Conservation (phyloP, 1,140 invertebrate species). For the Dendroctonus ponderosae region DNA sequence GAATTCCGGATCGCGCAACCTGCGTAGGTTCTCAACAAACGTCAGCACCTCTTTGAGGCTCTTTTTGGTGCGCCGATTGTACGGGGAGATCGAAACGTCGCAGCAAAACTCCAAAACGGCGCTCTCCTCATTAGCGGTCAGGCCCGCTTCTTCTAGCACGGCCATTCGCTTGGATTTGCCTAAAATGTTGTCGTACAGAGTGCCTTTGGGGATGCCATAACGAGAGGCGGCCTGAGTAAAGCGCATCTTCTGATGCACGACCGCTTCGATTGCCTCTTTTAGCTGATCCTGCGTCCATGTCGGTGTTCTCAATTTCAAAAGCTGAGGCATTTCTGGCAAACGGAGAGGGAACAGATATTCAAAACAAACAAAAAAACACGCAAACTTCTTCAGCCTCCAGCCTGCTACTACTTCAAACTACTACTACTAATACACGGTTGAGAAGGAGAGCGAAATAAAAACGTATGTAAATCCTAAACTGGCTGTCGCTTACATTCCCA, state of each 20-base stretch:
- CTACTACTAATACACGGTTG: no score
- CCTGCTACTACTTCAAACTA: no score
- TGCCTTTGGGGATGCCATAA: slow-evolving; percentile 75
- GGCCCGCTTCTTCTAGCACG: slow-evolving; percentile 66
- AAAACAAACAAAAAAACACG: neutral
- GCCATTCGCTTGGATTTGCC: slow-evolving; percentile 76
- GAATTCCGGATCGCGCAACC: slow-evolving; percentile 62
- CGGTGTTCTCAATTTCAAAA: slow-evolving; percentile 70
- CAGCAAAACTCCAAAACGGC: slow-evolving; percentile 72
- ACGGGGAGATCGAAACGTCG: slow-evolving; percentile 68
- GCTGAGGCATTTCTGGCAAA: slow-evolving; percentile 57
- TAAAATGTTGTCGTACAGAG: slow-evolving; percentile 75
- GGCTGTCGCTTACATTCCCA: no score
- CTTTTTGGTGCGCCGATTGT: slow-evolving; percentile 70
- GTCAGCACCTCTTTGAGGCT: slow-evolving; percentile 63
- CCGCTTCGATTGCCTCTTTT: slow-evolving; percentile 72
- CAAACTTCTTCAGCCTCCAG: no score
- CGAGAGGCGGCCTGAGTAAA: slow-evolving; percentile 71
- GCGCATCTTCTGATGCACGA: slow-evolving; percentile 72
- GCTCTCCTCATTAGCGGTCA: slow-evolving; percentile 62
- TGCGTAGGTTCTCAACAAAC: slow-evolving; percentile 64
- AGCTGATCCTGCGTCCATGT: slow-evolving; percentile 73
- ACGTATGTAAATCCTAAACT: no score
- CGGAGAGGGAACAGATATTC: slow-evolving; percentile 25
- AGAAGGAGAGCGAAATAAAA: no score